Evolutionary conservation across 2,888 invertebrate genomes (phyloP), one percentile per base, ranked within the genome.

Genomic region (Zele albiditarsus): DNA sequence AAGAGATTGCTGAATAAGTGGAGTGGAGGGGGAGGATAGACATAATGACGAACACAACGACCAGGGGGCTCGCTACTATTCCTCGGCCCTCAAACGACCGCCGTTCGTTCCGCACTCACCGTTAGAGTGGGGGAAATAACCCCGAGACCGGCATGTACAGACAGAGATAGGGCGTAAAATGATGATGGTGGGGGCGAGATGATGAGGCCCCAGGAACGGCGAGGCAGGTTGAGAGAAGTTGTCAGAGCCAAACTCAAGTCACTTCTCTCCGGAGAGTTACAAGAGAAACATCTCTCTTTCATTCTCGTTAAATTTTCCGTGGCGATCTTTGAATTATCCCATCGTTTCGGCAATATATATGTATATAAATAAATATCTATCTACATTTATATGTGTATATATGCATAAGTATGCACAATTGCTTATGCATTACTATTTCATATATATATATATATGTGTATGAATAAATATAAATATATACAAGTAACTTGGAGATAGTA

Each of bases 161-260:
- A 53, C 46, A 14, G n/a, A n/a, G 53, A 20, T 6, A n/a, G 66
- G 46, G 71, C 49, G 28, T 14, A 57, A 53, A 65, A 65, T 58
- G 46, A 31, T 62, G 42, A 46, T 73, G 77, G 78, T 74, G 77
- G 80, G 76, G 80, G 80, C 81, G 80, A 80, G 84, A 84, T 82
- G 85, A 85, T 84, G 83, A 80, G 81, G 78, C 77, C 77, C 78
- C 77, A 80, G 67, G 33, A 42, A 31, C 63, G 73, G 46, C 72
- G 62, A 71, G 58, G 81, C 84, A 82, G 84, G 79, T 82, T 80
- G 80, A 84, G 85, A 85, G 84, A 83, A 85, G 83, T 84, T 84
- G 82, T 85, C 82, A 82, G 84, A 82, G 78, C 79, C 80, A 75
- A 74, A 70, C 74, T 72, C 78, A 80, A 82, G 83, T 84, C 83